Conservation (phyloP, 2,113 vertebrate genomes). For the Hippoglossus stenolepis region DNA sequence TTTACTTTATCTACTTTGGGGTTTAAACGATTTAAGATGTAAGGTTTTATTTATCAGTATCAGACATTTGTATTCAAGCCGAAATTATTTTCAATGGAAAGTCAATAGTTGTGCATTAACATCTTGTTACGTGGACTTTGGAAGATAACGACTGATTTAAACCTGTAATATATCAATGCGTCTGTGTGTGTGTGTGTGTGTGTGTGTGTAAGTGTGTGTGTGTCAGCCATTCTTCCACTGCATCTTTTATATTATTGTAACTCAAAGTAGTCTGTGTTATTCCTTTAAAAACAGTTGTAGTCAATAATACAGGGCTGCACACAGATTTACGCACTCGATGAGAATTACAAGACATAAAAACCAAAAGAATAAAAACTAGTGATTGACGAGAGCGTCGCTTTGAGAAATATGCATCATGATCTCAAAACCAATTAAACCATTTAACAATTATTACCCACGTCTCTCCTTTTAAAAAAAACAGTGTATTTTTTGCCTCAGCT, state of each 20-base stretch:
- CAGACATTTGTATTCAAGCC: neutral
- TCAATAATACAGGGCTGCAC: neutral
- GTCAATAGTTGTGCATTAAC: neutral
- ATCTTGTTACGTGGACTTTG: neutral
- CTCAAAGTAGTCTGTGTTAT: neutral
- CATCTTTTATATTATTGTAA: neutral
- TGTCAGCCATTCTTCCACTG: neutral
- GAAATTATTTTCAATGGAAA: neutral
- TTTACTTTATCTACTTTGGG: neutral
- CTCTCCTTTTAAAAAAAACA: neutral
- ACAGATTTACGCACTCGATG: neutral
- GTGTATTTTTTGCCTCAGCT: neutral
- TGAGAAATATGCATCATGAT: constrained; percentile 1
- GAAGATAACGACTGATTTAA: neutral
- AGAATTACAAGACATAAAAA: constrained; percentile 1
- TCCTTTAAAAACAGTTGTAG: neutral
- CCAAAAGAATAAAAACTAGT: neutral
- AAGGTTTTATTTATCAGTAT: neutral
- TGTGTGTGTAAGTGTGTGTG: neutral
- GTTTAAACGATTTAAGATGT: neutral
- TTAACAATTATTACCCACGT: constrained; percentile 6
- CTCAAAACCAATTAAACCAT: constrained; percentile 12
- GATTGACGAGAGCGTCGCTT: neutral
- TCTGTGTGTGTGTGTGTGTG: neutral
- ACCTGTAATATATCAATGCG: neutral